Percentiles rank a stretch among this genome's conserved stretches.
Conservation (phyloP, 2,797 vertebrate species). For the Oryzias sinensis region DNA sequence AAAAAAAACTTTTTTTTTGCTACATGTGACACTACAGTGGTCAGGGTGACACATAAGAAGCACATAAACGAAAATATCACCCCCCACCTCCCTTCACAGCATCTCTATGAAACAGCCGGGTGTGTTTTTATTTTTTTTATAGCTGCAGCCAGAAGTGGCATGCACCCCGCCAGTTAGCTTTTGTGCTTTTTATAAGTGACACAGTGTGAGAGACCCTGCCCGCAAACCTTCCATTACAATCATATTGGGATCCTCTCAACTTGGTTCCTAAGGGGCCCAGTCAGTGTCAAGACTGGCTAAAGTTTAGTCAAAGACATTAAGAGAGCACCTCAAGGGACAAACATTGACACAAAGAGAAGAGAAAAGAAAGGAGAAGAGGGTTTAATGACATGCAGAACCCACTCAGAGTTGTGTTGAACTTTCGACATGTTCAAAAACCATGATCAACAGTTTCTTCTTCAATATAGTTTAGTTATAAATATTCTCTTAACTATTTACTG, state of each 20-base stretch:
- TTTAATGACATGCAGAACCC: background rate
- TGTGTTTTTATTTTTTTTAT: slow-evolving; percentile 25
- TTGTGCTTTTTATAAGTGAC: slow-evolving; percentile 68
- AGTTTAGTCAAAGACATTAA: slow-evolving; percentile 78
- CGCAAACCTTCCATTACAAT: slow-evolving; percentile 71
- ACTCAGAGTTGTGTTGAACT: background rate
- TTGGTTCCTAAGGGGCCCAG: slow-evolving; percentile 63
- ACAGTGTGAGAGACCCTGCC: slow-evolving; percentile 70
- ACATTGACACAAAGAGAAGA: slow-evolving; percentile 27
- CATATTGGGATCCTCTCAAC: slow-evolving; percentile 69
- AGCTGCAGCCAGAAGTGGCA: slow-evolving; percentile 55
- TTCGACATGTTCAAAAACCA: background rate
- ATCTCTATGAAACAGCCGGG: slow-evolving; percentile 35
- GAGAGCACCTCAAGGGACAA: slow-evolving; percentile 69
- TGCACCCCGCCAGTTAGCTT: slow-evolving; percentile 56
- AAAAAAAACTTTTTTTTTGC: slow-evolving; percentile 9
- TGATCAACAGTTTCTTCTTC: too few species aligned
- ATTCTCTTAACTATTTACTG: too few species aligned
- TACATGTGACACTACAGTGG: slow-evolving; percentile 20
- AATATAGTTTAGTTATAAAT: too few species aligned
- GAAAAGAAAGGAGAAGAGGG: background rate
- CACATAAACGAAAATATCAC: slow-evolving; percentile 44
- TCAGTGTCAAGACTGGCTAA: slow-evolving; percentile 69
- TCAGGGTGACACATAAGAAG: slow-evolving; percentile 36
- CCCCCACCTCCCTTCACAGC: slow-evolving; percentile 10